Base-by-base conservation (phyloP, 2,113 vertebrate genomes). In the human region DNA sequence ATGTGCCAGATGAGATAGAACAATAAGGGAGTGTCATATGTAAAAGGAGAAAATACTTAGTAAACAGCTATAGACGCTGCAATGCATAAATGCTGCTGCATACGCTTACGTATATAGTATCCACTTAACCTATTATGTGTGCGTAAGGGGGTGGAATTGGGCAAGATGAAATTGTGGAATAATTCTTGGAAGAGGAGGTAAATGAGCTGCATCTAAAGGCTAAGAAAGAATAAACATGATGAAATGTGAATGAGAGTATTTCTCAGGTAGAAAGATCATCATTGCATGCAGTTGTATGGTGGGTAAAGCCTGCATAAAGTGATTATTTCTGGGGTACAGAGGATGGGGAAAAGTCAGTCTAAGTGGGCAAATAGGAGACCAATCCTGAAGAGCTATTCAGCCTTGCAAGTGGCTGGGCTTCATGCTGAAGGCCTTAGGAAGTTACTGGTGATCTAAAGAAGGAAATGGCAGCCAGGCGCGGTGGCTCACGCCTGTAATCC, bases 361-460 rank as follows among this genome's bases (percentile, higher is more conserved):
- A 2, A 30, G 64, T 8, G 2, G 0, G 0, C 0, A 20, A 55
- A 10, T 2, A 43, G 14, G 5, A 40, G 35, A 1, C 7, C n/a
- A 13, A 6, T 35, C 8, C 64, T 40, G 25, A 23, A 59, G 38
- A 82, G 30, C 12, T 23, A 13, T 64, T 16, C 2, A 38, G n/a
- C 11, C 66, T 81, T 45, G 10, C 6, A 61, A 40, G 17, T n/a
- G 6, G 0, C 10, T 55, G 27, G 4, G 8, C 70, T 89, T 93
- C n/a, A n/a, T 30, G 8, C 18, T 79, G 14, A 40, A 79, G 38
- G 32, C 8, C 1, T 45, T 40, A 27, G 14, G 35, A 92, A 68
- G 20, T 16, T 81, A 68, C 27, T 89, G 25, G 38, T 43, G 11
- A 57, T 79, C 13, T 78, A 45, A 82, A 14, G 4, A 61, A 10